Percentiles rank a stretch among this genome's conserved stretches.
Evolutionary conservation across 1,140 invertebrate genomes (phyloP).

Genomic region (Bombus balteatus): DNA sequence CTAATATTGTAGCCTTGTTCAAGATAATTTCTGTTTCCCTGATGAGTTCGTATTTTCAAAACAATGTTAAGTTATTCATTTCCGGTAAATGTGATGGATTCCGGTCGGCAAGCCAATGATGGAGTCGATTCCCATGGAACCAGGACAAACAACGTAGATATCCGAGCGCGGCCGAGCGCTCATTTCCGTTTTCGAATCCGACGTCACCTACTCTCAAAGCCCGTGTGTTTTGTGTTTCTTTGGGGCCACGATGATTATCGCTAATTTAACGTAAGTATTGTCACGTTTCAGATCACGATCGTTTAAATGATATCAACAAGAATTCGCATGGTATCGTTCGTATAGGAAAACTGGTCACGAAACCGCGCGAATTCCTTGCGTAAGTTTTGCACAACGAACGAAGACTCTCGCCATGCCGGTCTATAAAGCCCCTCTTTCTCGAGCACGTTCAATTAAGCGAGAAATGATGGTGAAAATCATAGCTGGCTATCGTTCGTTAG

Average conservation of each 20-base stretch:
- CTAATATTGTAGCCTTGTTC: not conserved
- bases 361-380: slow-evolving; percentile 67
- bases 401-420: slow-evolving; percentile 54
- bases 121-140: slow-evolving; percentile 19
- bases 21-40: not conserved
- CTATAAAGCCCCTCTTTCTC: slow-evolving; percentile 42
- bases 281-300: not conserved
- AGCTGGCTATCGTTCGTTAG: not conserved
- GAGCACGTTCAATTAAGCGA: slow-evolving; percentile 13
- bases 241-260: slow-evolving; percentile 79
- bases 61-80: slow-evolving; percentile 35
- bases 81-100: slow-evolving; percentile 30
- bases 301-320: no score
- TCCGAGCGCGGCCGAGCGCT: slow-evolving; percentile 63
- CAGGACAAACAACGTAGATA: slow-evolving; percentile 40
- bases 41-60: slow-evolving; percentile 30
- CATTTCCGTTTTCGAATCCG: slow-evolving; percentile 78
- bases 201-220: slow-evolving; percentile 78
- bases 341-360: slow-evolving; percentile 67
- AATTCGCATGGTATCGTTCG: slow-evolving; percentile 65
- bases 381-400: slow-evolving; percentile 41
- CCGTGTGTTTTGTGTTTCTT: slow-evolving; percentile 79
- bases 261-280: slow-evolving; percentile 79
- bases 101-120: slow-evolving; percentile 1
- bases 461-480: slow-evolving; percentile 8